Base-by-base conservation (phyloP, 2,797 vertebrate genomes). In the Meriones psammophilus region DNA sequence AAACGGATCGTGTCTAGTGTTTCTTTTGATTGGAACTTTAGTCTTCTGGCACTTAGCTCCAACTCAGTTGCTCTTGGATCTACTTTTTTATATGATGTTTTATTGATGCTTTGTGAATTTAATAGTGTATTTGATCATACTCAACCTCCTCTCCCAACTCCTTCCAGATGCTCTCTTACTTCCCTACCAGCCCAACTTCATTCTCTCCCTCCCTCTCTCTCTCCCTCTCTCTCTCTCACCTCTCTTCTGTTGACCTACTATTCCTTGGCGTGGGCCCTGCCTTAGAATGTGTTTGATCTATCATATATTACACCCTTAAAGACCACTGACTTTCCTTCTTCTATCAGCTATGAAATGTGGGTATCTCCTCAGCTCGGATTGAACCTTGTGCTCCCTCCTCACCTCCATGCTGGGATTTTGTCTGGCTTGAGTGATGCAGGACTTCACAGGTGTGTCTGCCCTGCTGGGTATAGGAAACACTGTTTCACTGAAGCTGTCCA, bases 191-290 rank as follows among this genome's bases (percentile, higher is more conserved):
- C 20, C 10, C 78, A 58, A 36, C 54, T 13, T 80, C 54, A 24
- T 7, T 4, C 39, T 1, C 1, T 64, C 7, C 39, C 56, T n/a
- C 30, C 28, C 8, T 17, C 50, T 56, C 50, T 8, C 30, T 28
- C 2, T 39, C 73, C 14, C 9, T 13, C 26, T 1, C 0, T 46
- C 24, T 8, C 15, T 18, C 74, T 4, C 7, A 9, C 8, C 30
- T n/a, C 33, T 20, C 30, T 83, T 42, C 24, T 42, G 58, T 83
- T 46, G 26, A 33, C 58, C 36, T 39, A 42, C 15, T 18, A 42
- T 36, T 84, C 15, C 28, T 50, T 50, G 46, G 17, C 66, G 17
- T 14, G 42, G 15, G 81, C 2, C 26, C 62, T 85, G 18, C 62
- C 28, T 50, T 50, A 85, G 22, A 39, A 5, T 68, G 28, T 2